phyloP scores from a whole-genome alignment of 23 tunicate species.

The Pegea sp. region DNA sequence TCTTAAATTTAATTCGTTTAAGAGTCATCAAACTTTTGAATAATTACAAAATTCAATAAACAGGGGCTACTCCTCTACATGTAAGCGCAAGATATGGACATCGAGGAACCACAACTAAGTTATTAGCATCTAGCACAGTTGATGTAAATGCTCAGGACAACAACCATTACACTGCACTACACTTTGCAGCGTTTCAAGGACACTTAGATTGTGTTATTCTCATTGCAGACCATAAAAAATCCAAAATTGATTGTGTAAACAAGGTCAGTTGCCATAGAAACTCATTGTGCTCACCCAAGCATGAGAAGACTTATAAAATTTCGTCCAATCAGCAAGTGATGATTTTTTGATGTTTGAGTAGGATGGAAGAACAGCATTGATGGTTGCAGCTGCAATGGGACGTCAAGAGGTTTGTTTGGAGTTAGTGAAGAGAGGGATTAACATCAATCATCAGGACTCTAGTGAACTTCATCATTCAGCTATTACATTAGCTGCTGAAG shows the following conservation, averaged over 20 bases:
- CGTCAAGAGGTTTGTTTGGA: conserved; percentile 33
- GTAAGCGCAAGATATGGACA: conserved; percentile 90
- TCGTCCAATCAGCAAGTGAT: too few species aligned
- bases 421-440: conserved; percentile 20
- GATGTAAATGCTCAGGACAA: conserved; percentile 54
- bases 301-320: too few species aligned
- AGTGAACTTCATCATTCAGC: conserved; percentile 53
- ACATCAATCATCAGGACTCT: conserved; percentile 54
- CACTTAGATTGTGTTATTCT: conserved; percentile 58
- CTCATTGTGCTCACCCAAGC: background rate
- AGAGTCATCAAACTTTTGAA: too few species aligned
- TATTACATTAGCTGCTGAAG: conserved; percentile 72
- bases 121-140: conserved; percentile 63
- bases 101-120: conserved; percentile 73
- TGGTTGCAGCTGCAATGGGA: conserved; percentile 96
- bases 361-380: conserved; percentile 86
- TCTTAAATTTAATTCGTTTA: too few species aligned
- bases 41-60: background rate
- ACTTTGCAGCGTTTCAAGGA: conserved; percentile 85
- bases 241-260: conserved; percentile 54
- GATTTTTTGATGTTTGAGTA: too few species aligned
- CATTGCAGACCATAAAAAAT: conserved; percentile 23
- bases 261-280: conserved; percentile 14
- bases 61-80: conserved; percentile 85
- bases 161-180: conserved; percentile 75